Evolutionary conservation across 2,113 vertebrate species (phyloP), one percentile per base, ranked within the genome.

Genomic region (Trichechus manatus): DNA sequence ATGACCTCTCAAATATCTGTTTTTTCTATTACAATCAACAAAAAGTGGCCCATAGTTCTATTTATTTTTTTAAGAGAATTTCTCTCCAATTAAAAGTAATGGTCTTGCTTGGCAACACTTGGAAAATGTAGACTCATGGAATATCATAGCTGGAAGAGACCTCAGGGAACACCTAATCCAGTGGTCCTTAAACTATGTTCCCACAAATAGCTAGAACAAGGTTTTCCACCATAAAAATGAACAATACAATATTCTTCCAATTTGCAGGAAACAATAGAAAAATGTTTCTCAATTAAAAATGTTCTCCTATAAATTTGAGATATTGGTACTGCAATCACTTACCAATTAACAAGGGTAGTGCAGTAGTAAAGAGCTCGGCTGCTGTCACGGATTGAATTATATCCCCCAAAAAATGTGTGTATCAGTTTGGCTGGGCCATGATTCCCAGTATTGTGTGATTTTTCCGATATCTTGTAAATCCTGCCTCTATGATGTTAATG

Each of bases 11-110:
- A 66, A 72, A 50, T 83, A 4, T 50, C 75, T 87, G 2, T 33
- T 92, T 96, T 75, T 31, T 84, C 36, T 20, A 29, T 68, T 90
- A 79, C 31, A 89, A 64, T 84, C 9, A 90, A 68, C 44, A 79
- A 27, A 89, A 80, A 87, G 11, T 64, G 15, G 6, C 31, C 25
- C 44, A 81, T 7, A 81, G 44, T 31, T 90, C 25, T 27, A 86
- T 79, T 93, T 87, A 31, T 92, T 93, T 96, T 96, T 81, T 61
- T 5, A 84, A 81, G 36, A 95, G 39, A 74, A 78, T 80, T 74
- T 85, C 14, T 87, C 27, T 80, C 47, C 17, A 64, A 66, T 9
- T 89, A 29, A 75, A 9, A 84, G 23, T 56, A 14, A 75, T 42
- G 33, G 50, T 61, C 70, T 90, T 82, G 20, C 9, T 87, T 85